Conservation (phyloP, 2,113 vertebrate genomes). For the Esox niger region DNA sequence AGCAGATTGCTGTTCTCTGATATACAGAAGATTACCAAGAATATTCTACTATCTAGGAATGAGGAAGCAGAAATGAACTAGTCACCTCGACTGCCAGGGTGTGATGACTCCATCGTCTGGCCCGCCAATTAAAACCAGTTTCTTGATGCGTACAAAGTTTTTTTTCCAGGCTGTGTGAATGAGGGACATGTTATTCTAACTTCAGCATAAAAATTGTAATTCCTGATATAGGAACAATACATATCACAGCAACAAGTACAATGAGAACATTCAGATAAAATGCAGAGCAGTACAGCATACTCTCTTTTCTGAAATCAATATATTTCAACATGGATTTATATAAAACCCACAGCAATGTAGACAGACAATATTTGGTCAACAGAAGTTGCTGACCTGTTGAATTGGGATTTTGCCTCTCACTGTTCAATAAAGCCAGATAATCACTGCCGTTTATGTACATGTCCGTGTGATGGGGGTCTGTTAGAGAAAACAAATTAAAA, state of each 20-base stretch:
- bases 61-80: not conserved
- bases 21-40: not conserved
- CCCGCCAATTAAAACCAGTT: conserved; percentile 83
- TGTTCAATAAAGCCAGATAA: conserved; percentile 84
- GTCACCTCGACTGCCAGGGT: conserved; percentile 89
- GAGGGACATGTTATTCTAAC: not conserved
- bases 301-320: too few relatives aligned
- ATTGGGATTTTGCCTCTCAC: conserved; percentile 79
- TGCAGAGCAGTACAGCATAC: too few relatives aligned
- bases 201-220: too few relatives aligned
- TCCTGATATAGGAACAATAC: too few relatives aligned
- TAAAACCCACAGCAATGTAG: not conserved
- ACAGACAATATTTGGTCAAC: not conserved
- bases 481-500: conserved; percentile 9
- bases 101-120: conserved; percentile 90
- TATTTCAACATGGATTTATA: too few relatives aligned
- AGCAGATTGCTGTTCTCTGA: not conserved
- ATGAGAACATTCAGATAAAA: too few relatives aligned
- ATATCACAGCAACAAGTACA: too few relatives aligned
- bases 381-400: conserved; percentile 71
- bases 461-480: conserved; percentile 88
- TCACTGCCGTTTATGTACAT: conserved; percentile 85
- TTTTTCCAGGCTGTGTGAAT: conserved; percentile 78
- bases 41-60: not conserved
- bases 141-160: conserved; percentile 84